Evolutionary conservation across 2,797 vertebrate genomes (phyloP), one percentile per base, ranked within the genome.

Genomic region (Sebastes jordani): DNA sequence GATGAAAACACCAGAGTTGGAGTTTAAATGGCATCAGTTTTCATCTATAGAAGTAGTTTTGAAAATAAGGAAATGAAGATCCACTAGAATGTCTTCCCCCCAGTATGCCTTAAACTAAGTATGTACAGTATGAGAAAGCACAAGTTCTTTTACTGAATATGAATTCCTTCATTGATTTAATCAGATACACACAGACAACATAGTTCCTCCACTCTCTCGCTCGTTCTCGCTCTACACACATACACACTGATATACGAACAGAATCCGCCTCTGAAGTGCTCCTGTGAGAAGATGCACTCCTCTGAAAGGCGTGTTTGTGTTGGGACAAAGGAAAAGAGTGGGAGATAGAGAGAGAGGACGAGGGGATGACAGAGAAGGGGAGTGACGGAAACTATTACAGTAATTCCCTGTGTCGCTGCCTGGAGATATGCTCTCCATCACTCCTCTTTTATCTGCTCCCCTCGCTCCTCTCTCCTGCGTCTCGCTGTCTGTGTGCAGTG

Each of bases 321-420:
- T 81, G 73, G 87, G 88, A 87, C 87, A 90, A 90, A 87, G 67
- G 71, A 74, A 49, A 30, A 85, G 68, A 80, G 68, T 65, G 82
- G 69, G 60, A 73, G 76, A 86, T 69, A 81, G 80, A 79, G 78
- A 78, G 78, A 78, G 76, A 54, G 78, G 86, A 80, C 58, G 63
- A 89, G 79, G 83, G 83, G 83, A 87, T 87, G 80, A 87, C 79
- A 87, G 76, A 81, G 85, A 82, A 82, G 81, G 84, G 82, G 76
- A 92, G 88, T 93, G 88, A 93, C 90, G 88, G 87, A 90, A 87
- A 90, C 86, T 92, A 90, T 94, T 92, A 92, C 87, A 92, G 89
- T 92, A 92, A 95, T 93, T 93, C 87, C 81, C 81, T 3, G 56
- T 92, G 89, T 93, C 71, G 62, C 90, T 86, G 80, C 87, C 88